phyloP scores from a whole-genome alignment of 2,113 vertebrate genomes.

The Bubo scandiacus region DNA sequence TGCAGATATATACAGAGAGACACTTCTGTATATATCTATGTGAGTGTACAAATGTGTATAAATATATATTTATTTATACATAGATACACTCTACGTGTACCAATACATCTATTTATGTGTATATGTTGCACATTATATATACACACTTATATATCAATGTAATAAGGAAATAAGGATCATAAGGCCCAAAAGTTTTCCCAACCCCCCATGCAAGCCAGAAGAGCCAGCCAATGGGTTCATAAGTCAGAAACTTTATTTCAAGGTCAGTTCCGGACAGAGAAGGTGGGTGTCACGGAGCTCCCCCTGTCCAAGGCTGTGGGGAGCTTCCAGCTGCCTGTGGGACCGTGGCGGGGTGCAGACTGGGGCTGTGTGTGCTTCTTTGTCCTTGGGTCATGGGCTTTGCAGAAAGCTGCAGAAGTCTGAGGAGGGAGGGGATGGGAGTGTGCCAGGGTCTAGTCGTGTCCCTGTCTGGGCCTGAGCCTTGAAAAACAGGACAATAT shows the following conservation, averaged over 20 bases:
- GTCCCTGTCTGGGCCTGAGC: neutral
- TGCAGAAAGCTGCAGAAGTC: neutral
- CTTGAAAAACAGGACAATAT: neutral
- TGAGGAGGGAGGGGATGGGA: neutral
- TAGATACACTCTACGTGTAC: neutral
- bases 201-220: neutral
- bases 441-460: neutral
- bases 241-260: neutral
- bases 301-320: neutral
- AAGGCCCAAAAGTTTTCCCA: neutral
- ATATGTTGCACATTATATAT: too few relatives aligned
- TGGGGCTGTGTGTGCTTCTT: neutral
- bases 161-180: neutral
- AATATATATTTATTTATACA: neutral
- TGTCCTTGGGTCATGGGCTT: neutral
- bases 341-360: neutral
- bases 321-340: neutral
- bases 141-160: neutral
- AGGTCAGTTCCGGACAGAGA: neutral
- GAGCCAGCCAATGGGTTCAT: neutral
- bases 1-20: neutral
- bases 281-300: neutral
- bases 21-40: neutral
- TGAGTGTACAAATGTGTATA: neutral
- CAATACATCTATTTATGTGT: neutral